Evolutionary conservation across 1,140 invertebrate genomes (phyloP).

Genomic region (Anastrepha ludens): DNA sequence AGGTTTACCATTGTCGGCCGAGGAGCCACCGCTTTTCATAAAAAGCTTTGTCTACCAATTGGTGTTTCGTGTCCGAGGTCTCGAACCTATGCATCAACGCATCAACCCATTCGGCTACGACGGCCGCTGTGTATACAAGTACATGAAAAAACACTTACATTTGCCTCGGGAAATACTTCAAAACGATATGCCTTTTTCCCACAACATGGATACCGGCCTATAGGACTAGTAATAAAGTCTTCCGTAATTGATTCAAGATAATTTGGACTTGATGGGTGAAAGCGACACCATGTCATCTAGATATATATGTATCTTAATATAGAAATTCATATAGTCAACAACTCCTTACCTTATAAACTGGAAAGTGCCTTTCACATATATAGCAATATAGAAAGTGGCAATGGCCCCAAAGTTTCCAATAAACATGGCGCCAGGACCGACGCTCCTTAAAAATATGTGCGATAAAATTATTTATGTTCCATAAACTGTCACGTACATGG

Average conservation of each 20-base stretch:
- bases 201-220: slow-evolving; percentile 88
- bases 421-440: slow-evolving; percentile 91
- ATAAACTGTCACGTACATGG: slow-evolving; percentile 83
- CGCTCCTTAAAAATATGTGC: slow-evolving; percentile 83
- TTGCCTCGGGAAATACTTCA: slow-evolving; percentile 78
- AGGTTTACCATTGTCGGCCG: too few species aligned
- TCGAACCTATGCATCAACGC: too few species aligned
- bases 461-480: slow-evolving; percentile 90
- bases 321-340: neutral
- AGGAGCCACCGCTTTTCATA: too few species aligned
- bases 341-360: slow-evolving; percentile 78
- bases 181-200: slow-evolving; percentile 87
- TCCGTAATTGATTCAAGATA: slow-evolving; percentile 83
- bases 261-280: slow-evolving; percentile 85
- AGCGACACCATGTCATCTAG: slow-evolving; percentile 85
- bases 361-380: slow-evolving; percentile 84
- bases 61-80: too few species aligned
- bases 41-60: too few species aligned
- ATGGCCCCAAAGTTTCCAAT: slow-evolving; percentile 94
- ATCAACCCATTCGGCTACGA: too few species aligned
- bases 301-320: slow-evolving; percentile 27
- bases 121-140: too few species aligned
- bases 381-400: slow-evolving; percentile 87
- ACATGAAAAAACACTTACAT: slow-evolving; percentile 59
- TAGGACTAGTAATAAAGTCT: slow-evolving; percentile 78